These are phyloP conservation scores for Drosophila melanocephala DNA, from an alignment of 2,888 invertebrate species.

Conservation along the genomic window DNA sequence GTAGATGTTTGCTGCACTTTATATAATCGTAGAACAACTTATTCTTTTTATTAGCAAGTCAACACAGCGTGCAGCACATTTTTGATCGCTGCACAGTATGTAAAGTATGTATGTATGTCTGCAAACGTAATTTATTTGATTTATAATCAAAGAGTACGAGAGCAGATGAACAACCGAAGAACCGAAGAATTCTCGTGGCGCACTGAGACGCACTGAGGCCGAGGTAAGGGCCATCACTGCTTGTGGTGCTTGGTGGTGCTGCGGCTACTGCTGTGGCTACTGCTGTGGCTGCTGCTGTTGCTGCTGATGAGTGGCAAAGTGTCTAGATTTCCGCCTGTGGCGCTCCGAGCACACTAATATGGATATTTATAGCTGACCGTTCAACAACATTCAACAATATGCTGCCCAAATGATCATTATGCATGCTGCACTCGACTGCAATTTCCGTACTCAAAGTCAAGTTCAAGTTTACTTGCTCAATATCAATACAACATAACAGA, in stretches of 20 bases:
- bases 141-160: slow-evolving; percentile 3
- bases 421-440: slow-evolving; percentile 40
- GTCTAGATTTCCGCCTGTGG: slow-evolving; percentile 58
- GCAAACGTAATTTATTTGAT: slow-evolving; percentile 4
- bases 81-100: not conserved
- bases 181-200: slow-evolving; percentile 15
- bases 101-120: not conserved
- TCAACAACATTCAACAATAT: slow-evolving; percentile 6
- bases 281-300: not conserved
- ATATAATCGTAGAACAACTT: slow-evolving; percentile 46
- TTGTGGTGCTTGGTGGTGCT: slow-evolving; percentile 16
- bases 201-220: slow-evolving; percentile 26
- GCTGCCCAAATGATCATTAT: slow-evolving; percentile 20
- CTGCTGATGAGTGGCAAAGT: slow-evolving; percentile 35
- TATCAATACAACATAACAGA: slow-evolving; percentile 1
- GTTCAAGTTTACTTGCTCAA: slow-evolving; percentile 57
- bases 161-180: slow-evolving; percentile 14
- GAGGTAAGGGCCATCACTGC: slow-evolving; percentile 35
- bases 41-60: slow-evolving; percentile 7
- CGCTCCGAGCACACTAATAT: slow-evolving; percentile 42
- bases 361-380: slow-evolving; percentile 39
- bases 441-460: slow-evolving; percentile 58
- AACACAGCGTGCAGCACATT: slow-evolving; percentile 15
- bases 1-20: slow-evolving; percentile 37
- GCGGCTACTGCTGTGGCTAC: not conserved